These are phyloP conservation scores for Mythimna vitellina DNA, from an alignment of 2,888 invertebrate genomes.

Conservation along the genomic window DNA sequence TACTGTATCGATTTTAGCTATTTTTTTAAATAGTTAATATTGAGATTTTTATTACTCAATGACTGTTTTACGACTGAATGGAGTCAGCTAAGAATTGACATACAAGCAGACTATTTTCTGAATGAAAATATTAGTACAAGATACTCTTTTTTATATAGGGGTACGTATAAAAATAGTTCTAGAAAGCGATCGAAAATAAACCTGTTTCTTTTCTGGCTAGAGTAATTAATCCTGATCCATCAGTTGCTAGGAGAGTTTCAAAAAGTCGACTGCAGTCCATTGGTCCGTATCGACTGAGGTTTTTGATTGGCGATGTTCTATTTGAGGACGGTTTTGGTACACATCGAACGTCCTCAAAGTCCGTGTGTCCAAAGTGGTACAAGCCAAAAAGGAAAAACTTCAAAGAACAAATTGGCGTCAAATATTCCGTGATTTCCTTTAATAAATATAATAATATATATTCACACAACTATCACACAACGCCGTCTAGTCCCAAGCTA, in stretches of 20 bases:
- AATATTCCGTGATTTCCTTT: background rate
- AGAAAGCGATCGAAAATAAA: conserved; percentile 11
- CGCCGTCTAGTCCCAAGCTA: too few relatives aligned
- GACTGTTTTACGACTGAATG: background rate
- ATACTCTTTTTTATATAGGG: background rate
- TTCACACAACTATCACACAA: too few relatives aligned
- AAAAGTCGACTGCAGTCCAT: conserved; percentile 24
- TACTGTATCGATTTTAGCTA: too few relatives aligned
- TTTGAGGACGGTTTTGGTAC: conserved; percentile 34
- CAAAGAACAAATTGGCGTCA: background rate
- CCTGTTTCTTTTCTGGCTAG: background rate
- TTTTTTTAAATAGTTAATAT: background rate
- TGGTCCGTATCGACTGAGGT: conserved; percentile 19
- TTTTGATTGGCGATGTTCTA: conserved; percentile 36
- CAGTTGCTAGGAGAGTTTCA: conserved; percentile 14
- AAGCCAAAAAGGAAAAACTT: background rate
- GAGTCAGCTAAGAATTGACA: too few relatives aligned
- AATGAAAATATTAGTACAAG: background rate
- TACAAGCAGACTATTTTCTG: background rate
- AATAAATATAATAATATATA: background rate
- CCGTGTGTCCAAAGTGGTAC: background rate
- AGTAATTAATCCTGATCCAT: conserved; percentile 27
- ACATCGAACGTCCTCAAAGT: conserved; percentile 22
- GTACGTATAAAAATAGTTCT: background rate
- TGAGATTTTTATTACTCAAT: background rate